phyloP scores from a whole-genome alignment of 2,113 vertebrate species.

The Leptodactylus fuscus region DNA sequence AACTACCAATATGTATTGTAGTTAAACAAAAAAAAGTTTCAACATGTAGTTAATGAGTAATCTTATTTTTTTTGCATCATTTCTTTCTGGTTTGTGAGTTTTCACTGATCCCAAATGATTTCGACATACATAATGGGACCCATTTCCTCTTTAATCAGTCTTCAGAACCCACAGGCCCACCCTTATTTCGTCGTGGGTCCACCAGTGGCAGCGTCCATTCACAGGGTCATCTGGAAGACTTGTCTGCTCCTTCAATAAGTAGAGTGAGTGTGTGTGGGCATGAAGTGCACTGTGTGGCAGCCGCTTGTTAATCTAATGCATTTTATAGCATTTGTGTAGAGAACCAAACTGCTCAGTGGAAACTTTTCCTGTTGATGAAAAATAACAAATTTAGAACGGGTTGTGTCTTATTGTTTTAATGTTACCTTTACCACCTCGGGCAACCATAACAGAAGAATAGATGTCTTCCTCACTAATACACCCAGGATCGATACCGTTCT shows the following conservation, averaged over 20 bases:
- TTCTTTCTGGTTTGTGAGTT: no score
- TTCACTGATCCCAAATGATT: no score
- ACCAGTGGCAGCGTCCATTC: slow-evolving; percentile 21
- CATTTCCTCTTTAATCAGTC: slow-evolving; percentile 26
- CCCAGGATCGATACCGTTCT: no score
- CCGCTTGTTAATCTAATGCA: neutral
- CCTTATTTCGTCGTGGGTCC: slow-evolving; percentile 22
- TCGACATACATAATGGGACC: neutral
- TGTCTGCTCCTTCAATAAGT: neutral
- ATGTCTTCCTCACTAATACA: neutral
- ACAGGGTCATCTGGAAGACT: slow-evolving; percentile 8
- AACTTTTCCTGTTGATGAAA: neutral
- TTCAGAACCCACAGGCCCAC: slow-evolving; percentile 20
- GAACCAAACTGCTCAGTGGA: no score
- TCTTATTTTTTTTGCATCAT: no score
- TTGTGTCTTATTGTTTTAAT: neutral
- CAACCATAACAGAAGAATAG: neutral
- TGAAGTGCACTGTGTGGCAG: neutral
- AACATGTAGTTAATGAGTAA: no score
- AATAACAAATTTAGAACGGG: neutral
- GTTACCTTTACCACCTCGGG: neutral
- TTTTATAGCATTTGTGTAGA: neutral
- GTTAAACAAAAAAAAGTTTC: no score
- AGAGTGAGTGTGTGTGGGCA: slow-evolving; percentile 22
- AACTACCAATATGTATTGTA: neutral